Conservation (phyloP, 2,888 invertebrate genomes). For the Coleophora flavipennella region DNA sequence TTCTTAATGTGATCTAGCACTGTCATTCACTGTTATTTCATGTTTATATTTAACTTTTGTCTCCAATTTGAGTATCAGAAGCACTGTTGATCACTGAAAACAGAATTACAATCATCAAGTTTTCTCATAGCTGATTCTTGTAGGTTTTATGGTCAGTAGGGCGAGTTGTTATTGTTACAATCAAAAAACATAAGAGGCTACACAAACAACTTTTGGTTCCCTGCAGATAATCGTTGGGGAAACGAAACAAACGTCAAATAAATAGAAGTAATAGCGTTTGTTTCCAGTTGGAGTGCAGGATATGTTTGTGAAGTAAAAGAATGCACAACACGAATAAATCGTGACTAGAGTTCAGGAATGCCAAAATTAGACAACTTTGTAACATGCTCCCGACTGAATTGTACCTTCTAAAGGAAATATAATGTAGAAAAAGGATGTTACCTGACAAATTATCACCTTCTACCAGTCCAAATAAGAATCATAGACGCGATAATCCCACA, state of each 20-base stretch:
- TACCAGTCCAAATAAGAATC: conserved; percentile 40
- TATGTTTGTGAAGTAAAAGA: conserved; percentile 22
- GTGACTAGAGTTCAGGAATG: conserved; percentile 61
- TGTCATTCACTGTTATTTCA: background rate
- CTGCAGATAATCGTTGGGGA: background rate
- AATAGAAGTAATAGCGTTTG: too few species aligned
- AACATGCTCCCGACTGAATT: conserved; percentile 21
- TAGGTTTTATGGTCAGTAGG: background rate
- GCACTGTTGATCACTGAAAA: too few species aligned
- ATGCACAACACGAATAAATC: conserved; percentile 42
- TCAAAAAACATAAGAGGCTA: background rate
- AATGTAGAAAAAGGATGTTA: conserved; percentile 28
- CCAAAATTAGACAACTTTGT: conserved; percentile 64
- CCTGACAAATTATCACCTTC: conserved; percentile 47
- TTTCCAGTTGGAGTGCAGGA: conserved; percentile 9
- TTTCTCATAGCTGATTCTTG: background rate
- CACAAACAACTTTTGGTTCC: background rate
- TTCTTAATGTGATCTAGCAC: background rate
- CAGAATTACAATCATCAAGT: too few species aligned
- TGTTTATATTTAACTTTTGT: too few species aligned
- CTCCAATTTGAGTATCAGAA: too few species aligned
- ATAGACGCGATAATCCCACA: conserved; percentile 56
- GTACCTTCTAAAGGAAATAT: conserved; percentile 12
- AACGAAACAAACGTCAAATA: too few species aligned
- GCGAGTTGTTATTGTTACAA: background rate